phyloP scores from a whole-genome alignment of 2,888 invertebrate species.

The Andrena chrysosceles region DNA sequence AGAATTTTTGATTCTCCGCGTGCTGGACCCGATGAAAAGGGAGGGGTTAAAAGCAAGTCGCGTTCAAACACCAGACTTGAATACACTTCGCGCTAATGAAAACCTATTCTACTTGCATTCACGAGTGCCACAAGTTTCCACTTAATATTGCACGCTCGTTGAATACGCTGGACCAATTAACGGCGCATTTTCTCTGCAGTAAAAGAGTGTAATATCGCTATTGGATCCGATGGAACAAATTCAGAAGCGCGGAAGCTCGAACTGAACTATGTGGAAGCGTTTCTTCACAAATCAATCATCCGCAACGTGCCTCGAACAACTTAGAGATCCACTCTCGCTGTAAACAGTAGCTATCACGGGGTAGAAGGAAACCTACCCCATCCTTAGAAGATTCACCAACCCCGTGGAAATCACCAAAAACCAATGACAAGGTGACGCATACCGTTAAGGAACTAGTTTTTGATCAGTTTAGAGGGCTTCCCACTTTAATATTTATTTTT shows the following conservation, averaged over 20 bases:
- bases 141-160: neutral
- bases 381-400: too few species aligned
- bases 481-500: too few species aligned
- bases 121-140: neutral
- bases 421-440: neutral
- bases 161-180: neutral
- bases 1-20: conserved; percentile 5
- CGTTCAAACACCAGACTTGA: conserved; percentile 1
- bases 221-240: neutral
- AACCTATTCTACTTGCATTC: neutral
- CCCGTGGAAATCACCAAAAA: too few species aligned
- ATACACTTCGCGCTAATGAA: conserved; percentile 8
- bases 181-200: neutral
- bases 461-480: too few species aligned
- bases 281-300: too few species aligned
- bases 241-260: too few species aligned
- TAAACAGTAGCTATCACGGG: too few species aligned
- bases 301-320: too few species aligned
- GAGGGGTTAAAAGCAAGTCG: neutral
- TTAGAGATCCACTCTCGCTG: too few species aligned
- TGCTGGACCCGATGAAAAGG: neutral
- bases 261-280: too few species aligned
- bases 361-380: too few species aligned
- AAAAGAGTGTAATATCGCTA: neutral
- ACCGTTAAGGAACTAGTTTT: too few species aligned